phyloP scores from a whole-genome alignment of 2,888 invertebrate species.

The Anoncus sp. region DNA sequence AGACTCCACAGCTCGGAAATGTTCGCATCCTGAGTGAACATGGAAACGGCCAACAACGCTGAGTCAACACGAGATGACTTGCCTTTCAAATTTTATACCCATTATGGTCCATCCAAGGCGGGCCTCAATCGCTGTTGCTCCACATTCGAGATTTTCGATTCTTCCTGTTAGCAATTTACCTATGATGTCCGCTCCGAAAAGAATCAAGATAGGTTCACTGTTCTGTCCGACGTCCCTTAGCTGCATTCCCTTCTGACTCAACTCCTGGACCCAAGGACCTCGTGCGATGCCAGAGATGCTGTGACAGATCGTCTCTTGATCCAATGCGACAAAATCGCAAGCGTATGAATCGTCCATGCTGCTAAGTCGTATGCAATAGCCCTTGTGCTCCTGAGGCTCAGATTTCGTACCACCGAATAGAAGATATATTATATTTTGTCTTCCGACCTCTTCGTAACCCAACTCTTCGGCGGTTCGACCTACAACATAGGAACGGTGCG shows the following conservation, averaged over 20 bases:
- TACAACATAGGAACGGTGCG: not conserved
- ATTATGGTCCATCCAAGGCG: constrained; percentile 72
- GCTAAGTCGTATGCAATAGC: constrained; percentile 57
- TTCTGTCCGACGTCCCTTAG: constrained; percentile 8
- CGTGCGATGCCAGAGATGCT: no score
- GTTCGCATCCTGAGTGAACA: constrained; percentile 63
- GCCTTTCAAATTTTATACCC: no score
- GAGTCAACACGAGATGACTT: constrained; percentile 56
- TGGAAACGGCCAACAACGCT: constrained; percentile 35
- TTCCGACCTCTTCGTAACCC: not conserved
- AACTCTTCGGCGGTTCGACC: not conserved
- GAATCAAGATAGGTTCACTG: constrained; percentile 60
- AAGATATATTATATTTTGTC: constrained; percentile 16
- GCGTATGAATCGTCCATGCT: constrained; percentile 59
- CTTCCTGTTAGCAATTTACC: constrained; percentile 69
- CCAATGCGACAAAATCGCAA: constrained; percentile 64
- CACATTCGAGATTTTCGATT: constrained; percentile 62
- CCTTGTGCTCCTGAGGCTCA: constrained; percentile 51
- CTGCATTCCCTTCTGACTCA: constrained; percentile 45
- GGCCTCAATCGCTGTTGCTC: constrained; percentile 70
- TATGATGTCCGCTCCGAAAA: constrained; percentile 70
- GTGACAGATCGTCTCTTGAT: constrained; percentile 55
- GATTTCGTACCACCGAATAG: no score
- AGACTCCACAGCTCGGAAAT: constrained; percentile 74
- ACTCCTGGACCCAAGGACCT: constrained; percentile 58